phyloP scores from a whole-genome alignment of 2,888 invertebrate genomes.

The Apodemia zela region DNA sequence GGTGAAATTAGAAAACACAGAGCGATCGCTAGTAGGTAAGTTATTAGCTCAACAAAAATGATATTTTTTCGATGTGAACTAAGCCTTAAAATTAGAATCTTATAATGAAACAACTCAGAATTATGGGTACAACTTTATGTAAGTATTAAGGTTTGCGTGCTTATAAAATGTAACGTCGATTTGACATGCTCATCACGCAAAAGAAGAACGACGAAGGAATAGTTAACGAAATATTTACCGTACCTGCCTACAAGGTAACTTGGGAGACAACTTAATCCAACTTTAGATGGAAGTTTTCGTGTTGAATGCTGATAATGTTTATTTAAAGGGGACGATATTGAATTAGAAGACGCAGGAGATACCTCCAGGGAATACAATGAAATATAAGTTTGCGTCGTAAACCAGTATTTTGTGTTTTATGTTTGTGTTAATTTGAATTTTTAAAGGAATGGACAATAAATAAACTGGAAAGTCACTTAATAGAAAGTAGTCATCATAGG shows the following conservation, averaged over 20 bases:
- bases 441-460: no score
- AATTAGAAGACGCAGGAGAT: slow-evolving; percentile 24
- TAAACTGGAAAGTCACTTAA: no score
- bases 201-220: slow-evolving; percentile 58
- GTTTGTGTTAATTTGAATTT: no score
- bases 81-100: neutral
- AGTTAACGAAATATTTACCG: slow-evolving; percentile 55
- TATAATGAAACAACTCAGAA: slow-evolving; percentile 5
- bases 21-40: no score
- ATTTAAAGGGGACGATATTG: slow-evolving; percentile 29
- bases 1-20: no score
- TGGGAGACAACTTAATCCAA: slow-evolving; percentile 33
- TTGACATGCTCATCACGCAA: slow-evolving; percentile 45
- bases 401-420: neutral
- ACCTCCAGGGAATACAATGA: slow-evolving; percentile 15
- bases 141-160: slow-evolving; percentile 8
- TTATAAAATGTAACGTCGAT: slow-evolving; percentile 7
- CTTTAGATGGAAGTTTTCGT: slow-evolving; percentile 28
- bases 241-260: slow-evolving; percentile 36
- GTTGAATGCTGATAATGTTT: slow-evolving; percentile 32
- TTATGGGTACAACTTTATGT: slow-evolving; percentile 4
- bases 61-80: neutral
- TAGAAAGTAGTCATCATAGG: no score
- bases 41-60: neutral
- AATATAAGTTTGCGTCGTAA: neutral